Base-by-base conservation (phyloP, 2,113 vertebrate species). In the Oncorhynchus gorbuscha region DNA sequence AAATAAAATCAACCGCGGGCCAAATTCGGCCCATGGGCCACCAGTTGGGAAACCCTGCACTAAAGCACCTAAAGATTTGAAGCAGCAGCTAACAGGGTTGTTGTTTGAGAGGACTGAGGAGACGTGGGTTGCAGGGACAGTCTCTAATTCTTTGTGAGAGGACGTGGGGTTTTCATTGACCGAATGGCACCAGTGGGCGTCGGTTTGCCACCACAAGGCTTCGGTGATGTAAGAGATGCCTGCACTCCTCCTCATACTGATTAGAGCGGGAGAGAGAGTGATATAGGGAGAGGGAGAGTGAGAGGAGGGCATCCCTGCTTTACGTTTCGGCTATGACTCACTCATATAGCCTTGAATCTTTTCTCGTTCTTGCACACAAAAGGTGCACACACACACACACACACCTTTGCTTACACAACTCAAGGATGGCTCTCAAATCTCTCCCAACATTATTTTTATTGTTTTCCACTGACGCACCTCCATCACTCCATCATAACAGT, bases 271-370 rank as follows among this genome's bases (percentile, higher is more conserved):
- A n/a, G 26, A 66, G 12, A 3, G 64, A 66, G 26, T 2, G 9
- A 4, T 1, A 28, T 22, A 66, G 2, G 4, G 64, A 64, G 64
- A 14, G 64, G 14, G 12, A 30, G 24, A 66, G 14, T 28, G n/a
- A 26, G 12, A 12, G 13, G 80, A 82, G 79, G 88, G 85, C 73
- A 84, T 91, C 89, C 81, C 87, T 83, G 26, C 51, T 32, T 67
- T 86, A 86, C 83, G 80, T 86, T 86, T 68, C 74, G 80, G 16
- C 76, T 88, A 83, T 90, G 90, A 92, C 88, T 92, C 88, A 91
- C 84, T 89, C 86, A 84, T 87, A 87, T 87, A 87, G 87, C 83
- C 85, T 89, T 79, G 78, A 82, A 87, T 79, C 82, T 8, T 9
- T 35, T 69, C 22, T 71, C 24, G 55, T 51, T 39, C 61, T 14